Evolutionary conservation across 2,797 vertebrate genomes (phyloP), one percentile per base, ranked within the genome.

Genomic region (Agapornis canus): DNA sequence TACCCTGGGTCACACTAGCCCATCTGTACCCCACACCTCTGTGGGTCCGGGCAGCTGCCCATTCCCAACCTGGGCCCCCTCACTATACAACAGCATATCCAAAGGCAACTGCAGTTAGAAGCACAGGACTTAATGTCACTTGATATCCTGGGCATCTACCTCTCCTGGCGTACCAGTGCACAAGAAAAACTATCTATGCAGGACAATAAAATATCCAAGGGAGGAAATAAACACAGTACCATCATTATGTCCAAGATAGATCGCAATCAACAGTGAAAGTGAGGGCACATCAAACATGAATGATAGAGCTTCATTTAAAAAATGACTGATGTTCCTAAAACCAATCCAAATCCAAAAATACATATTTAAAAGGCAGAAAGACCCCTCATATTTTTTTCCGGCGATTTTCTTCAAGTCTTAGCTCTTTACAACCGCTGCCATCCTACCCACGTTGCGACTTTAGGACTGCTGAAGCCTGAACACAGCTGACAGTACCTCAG

Each of bases 381-480:
- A 81, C 5, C 27, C 1, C 2, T 3, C 27, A 7, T 0, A 0
- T 56, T 49, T 48, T 48, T 82, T 85, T 18, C 21, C 8, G 32
- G 13, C 5, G 17, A 4, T 86, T 69, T 89, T 71, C 52, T 89
- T 81, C 39, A 77, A 60, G 42, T 56, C 35, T 78, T 69, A 82
- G 29, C 29, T 82, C 35, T 76, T 61, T 61, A 73, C 29, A 89
- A 49, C 22, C 25, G 71, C 72, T 86, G 37, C 26, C 4, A 8
- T 35, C 59, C 49, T 70, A 83, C 29, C 20, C 37, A 63, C 0
- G 0, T 48, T 29, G 17, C 81, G 45, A 87, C 43, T 81, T 65
- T 5, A 82, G 73, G 54, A 72, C 32, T 75, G 20, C 49, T 48
- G 69, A 68, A 76, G 25, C 48, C 49, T 82, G 52, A 77, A 43